These are phyloP conservation scores for Seira ritae DNA, from an alignment of 2,888 invertebrate genomes.

Conservation along the genomic window DNA sequence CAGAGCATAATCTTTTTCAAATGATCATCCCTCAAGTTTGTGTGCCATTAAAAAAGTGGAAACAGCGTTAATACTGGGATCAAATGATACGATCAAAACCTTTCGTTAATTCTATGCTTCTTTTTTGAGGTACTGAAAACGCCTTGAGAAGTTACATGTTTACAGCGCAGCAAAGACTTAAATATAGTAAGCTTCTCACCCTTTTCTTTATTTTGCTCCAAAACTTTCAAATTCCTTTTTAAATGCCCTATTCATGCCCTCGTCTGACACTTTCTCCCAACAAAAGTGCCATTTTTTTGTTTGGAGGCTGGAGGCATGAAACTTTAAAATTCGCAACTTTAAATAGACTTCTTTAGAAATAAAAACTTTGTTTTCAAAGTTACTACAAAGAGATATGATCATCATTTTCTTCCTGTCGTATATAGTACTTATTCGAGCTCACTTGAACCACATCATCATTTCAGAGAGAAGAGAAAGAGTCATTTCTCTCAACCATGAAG, in stretches of 20 bases:
- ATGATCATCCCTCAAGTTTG: conserved; percentile 15
- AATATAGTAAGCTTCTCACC: no score
- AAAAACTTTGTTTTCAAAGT: conserved; percentile 14
- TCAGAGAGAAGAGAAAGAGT: not conserved
- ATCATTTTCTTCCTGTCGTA: not conserved
- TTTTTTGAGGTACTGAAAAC: not conserved
- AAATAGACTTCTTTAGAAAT: not conserved
- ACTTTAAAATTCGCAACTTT: conserved; percentile 5
- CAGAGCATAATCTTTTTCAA: conserved; percentile 5
- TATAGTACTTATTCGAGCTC: no score
- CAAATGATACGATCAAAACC: conserved; percentile 7
- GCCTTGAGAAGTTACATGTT: not conserved
- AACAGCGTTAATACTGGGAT: conserved; percentile 4
- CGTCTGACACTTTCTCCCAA: not conserved
- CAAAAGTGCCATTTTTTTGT: not conserved
- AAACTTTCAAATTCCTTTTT: no score
- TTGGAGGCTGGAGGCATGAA: conserved; percentile 1
- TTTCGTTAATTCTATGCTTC: conserved; percentile 10
- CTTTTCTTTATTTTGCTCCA: no score
- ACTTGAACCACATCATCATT: conserved; percentile 20
- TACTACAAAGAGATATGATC: conserved; percentile 6
- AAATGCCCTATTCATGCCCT: not conserved
- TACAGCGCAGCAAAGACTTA: not conserved
- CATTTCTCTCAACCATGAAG: not conserved
- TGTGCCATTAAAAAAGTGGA: conserved; percentile 9